A percentile compares a stretch with the other conserved stretches of the same genome.
These are phyloP conservation scores for Bugula neritina DNA, from an alignment of 2,888 invertebrate species.

Conservation along the genomic window DNA sequence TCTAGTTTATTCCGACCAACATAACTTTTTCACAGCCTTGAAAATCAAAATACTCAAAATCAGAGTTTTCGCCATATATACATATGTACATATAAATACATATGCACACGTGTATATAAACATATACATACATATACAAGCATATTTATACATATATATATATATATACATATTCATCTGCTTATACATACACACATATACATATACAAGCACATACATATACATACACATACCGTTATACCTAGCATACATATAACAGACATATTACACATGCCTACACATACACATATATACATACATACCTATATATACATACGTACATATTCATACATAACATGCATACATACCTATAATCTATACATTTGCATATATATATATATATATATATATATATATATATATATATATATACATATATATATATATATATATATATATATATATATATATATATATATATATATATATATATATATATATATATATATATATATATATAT, in stretches of 20 bases:
- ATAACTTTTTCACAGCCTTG: no score
- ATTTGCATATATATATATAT: conserved; percentile 28
- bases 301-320: no score
- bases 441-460: not conserved
- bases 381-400: conserved; percentile 18
- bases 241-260: no score
- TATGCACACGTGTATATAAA: not conserved
- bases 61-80: not conserved
- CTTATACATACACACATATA: not conserved
- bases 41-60: no score
- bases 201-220: no score
- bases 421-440: not conserved
- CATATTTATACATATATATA: not conserved
- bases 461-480: conserved; percentile 2
- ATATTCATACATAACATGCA: no score
- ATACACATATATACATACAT: no score
- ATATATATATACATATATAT: not conserved
- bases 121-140: not conserved
- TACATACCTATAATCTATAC: not conserved
- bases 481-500: conserved; percentile 28
- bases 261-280: not conserved
- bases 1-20: no score
- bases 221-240: not conserved
- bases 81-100: not conserved
- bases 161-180: not conserved